These are phyloP conservation scores for Dicrostonyx torquatus DNA, from an alignment of 2,797 vertebrate genomes.

Conservation along the genomic window DNA sequence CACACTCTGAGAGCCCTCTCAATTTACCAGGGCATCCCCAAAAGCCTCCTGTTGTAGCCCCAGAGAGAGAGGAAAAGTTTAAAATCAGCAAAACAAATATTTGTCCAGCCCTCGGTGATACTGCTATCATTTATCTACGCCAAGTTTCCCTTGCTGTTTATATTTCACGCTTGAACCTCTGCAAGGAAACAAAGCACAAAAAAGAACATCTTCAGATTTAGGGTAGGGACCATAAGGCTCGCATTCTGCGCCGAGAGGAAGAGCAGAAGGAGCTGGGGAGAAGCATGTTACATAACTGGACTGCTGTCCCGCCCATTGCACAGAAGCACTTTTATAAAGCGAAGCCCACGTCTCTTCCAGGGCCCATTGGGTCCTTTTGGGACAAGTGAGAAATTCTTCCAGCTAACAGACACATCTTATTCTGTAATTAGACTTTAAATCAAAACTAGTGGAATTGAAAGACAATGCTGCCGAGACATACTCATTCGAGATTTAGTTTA, in stretches of 20 bases:
- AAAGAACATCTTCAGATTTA: slow-evolving; percentile 45
- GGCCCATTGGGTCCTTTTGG: not conserved
- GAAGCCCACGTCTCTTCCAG: not conserved
- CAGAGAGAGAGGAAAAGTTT: not conserved
- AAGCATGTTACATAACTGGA: not conserved
- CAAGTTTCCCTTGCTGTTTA: slow-evolving; percentile 54
- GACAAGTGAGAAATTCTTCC: slow-evolving; percentile 52
- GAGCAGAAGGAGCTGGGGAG: slow-evolving; percentile 53
- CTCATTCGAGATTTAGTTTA: slow-evolving; percentile 60
- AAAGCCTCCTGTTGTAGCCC: slow-evolving; percentile 23
- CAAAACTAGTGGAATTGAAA: slow-evolving; percentile 60
- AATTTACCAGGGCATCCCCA: slow-evolving; percentile 50
- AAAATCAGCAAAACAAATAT: slow-evolving; percentile 43
- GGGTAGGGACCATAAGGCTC: slow-evolving; percentile 43
- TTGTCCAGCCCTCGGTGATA: not conserved
- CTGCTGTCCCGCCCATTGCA: slow-evolving; percentile 33
- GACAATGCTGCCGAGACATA: slow-evolving; percentile 40
- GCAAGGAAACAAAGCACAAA: slow-evolving; percentile 32
- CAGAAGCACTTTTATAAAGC: slow-evolving; percentile 37
- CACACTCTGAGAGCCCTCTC: slow-evolving; percentile 22
- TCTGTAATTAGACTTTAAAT: slow-evolving; percentile 66
- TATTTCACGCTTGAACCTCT: slow-evolving; percentile 54
- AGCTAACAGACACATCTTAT: slow-evolving; percentile 62
- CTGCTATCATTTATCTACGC: slow-evolving; percentile 39
- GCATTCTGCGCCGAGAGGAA: slow-evolving; percentile 60